Evolutionary conservation across 1,140 invertebrate genomes (phyloP).

Genomic region (Drosophila malerkotliana): DNA sequence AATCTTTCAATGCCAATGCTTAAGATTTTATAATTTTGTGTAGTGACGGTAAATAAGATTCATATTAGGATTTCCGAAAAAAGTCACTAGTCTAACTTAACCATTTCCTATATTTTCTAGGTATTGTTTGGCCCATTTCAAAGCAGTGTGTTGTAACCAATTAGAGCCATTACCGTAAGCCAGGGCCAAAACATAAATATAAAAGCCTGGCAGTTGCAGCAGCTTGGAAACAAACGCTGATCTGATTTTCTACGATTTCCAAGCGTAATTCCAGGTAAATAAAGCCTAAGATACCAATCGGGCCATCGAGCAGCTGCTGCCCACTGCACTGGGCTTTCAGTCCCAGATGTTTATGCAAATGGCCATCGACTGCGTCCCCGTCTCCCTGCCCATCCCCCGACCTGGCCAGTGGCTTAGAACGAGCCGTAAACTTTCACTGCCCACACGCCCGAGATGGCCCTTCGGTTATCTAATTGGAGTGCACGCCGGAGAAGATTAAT

Average conservation of each 20-base stretch:
- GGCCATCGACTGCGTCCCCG: constrained; percentile 1
- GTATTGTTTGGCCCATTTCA: background rate
- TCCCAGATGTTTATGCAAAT: constrained; percentile 65
- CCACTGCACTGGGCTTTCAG: constrained; percentile 22
- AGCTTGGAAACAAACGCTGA: constrained; percentile 13
- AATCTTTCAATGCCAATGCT: no score
- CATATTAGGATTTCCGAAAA: no score
- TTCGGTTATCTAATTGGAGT: constrained; percentile 71
- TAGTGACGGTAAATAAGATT: no score
- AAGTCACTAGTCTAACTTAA: no score
- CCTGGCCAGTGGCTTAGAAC: constrained; percentile 67
- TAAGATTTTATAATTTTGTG: no score
- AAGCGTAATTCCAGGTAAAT: constrained; percentile 31
- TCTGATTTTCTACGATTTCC: constrained; percentile 63
- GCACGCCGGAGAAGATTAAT: constrained; percentile 60
- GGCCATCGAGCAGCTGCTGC: constrained; percentile 14
- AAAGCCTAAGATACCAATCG: background rate
- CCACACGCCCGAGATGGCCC: constrained; percentile 30
- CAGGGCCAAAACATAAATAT: background rate
- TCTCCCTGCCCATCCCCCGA: background rate
- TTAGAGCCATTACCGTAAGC: background rate
- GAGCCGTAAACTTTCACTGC: constrained; percentile 64
- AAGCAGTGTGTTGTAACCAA: background rate
- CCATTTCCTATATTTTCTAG: background rate
- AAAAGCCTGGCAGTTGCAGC: background rate